A percentile compares a stretch with the other conserved stretches of the same genome.
These are phyloP conservation scores for Drosophila prostipennis DNA, from an alignment of 2,888 invertebrate genomes.

Conservation along the genomic window DNA sequence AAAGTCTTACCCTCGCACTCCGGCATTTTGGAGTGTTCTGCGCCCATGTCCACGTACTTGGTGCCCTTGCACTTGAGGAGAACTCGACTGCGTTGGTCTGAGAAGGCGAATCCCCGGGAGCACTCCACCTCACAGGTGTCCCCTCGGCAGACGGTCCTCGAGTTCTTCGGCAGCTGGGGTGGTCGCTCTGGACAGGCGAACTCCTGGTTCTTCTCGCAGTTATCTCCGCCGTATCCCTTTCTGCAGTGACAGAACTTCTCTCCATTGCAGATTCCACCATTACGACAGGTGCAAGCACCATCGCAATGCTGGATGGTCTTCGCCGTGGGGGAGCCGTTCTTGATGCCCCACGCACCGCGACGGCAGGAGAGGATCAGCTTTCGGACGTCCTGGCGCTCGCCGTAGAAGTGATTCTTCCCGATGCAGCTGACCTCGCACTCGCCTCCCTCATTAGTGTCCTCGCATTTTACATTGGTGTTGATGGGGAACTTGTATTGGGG, in stretches of 20 bases:
- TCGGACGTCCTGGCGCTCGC: background rate
- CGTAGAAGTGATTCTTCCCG: background rate
- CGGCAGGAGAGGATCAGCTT: background rate
- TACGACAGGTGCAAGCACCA: background rate
- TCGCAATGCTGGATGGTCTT: background rate
- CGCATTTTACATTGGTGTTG: background rate
- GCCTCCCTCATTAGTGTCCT: background rate
- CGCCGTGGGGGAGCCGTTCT: background rate
- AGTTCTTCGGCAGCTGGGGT: background rate
- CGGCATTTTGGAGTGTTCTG: background rate
- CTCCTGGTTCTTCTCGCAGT: background rate
- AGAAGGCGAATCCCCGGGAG: background rate
- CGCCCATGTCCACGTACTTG: background rate
- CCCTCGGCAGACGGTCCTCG: background rate
- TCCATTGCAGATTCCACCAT: background rate
- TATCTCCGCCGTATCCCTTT: background rate
- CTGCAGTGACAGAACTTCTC: background rate
- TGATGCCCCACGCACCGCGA: background rate
- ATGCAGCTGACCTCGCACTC: background rate
- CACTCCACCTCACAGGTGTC: background rate
- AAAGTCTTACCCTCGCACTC: background rate
- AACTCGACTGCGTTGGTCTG: background rate
- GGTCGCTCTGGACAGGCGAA: background rate
- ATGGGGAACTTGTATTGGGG: background rate
- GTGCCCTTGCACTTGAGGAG: background rate